Conservation (phyloP, 53 echinoderm and acorn worm genomes). For the Arbacia lixula region DNA sequence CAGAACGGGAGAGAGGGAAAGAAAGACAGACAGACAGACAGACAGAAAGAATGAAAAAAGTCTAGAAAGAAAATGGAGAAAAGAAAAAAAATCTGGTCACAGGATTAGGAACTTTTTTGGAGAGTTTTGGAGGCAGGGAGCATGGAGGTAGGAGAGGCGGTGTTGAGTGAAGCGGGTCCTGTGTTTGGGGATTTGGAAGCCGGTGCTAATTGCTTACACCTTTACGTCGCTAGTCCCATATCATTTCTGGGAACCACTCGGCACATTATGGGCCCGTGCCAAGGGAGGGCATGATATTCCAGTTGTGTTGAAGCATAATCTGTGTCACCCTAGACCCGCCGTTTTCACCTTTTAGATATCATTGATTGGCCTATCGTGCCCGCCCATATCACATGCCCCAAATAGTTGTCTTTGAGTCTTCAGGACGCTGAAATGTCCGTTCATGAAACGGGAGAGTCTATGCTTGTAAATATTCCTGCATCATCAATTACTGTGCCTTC, state of each 20-base stretch:
- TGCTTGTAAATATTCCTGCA: constrained; percentile 27
- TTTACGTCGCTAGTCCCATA: constrained; percentile 10
- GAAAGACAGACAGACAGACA: constrained; percentile 26
- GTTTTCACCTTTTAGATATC: constrained; percentile 48
- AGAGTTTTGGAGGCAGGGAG: constrained; percentile 11
- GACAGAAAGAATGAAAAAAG: neutral
- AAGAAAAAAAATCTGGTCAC: constrained; percentile 7
- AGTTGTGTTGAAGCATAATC: constrained; percentile 32
- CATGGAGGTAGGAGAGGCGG: neutral
- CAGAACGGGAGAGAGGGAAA: neutral
- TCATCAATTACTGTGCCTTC: constrained; percentile 9
- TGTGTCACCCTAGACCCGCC: constrained; percentile 25
- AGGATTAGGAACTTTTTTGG: constrained; percentile 42
- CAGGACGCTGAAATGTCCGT: constrained; percentile 2
- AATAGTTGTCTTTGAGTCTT: constrained; percentile 28
- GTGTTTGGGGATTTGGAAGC: constrained; percentile 34
- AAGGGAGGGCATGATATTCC: constrained; percentile 18
- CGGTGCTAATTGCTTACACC: constrained; percentile 56
- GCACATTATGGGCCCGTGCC: neutral
- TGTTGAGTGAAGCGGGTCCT: constrained; percentile 21
- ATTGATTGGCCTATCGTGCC: constrained; percentile 46
- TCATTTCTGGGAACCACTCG: neutral
- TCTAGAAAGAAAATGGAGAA: neutral
- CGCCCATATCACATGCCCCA: constrained; percentile 38
- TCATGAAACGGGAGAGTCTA: constrained; percentile 17